These are phyloP conservation scores for Endomychus coccineus DNA, from an alignment of 2,888 invertebrate genomes.

Conservation along the genomic window DNA sequence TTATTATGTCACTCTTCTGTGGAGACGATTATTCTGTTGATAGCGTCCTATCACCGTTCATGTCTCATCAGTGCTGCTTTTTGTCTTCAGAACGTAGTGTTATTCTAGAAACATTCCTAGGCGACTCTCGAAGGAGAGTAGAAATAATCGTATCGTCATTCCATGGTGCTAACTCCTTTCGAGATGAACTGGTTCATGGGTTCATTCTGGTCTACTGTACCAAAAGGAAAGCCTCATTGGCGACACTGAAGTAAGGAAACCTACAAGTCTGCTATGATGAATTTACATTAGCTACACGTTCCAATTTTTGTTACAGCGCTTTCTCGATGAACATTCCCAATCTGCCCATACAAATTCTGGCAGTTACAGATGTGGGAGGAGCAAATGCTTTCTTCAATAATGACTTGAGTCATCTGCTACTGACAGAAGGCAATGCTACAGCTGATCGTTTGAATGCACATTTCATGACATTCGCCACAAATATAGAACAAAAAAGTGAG, in stretches of 20 bases:
- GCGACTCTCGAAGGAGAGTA: slow-evolving; percentile 80
- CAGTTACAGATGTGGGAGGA: slow-evolving; percentile 84
- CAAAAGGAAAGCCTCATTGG: slow-evolving; percentile 88
- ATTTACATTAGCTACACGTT: no score
- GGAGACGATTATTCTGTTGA: slow-evolving; percentile 90
- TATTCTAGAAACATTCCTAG: slow-evolving; percentile 85
- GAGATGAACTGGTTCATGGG: slow-evolving; percentile 89
- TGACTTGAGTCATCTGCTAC: slow-evolving; percentile 80
- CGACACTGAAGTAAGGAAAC: slow-evolving; percentile 64
- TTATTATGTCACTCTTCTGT: slow-evolving; percentile 94
- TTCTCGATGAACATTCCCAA: slow-evolving; percentile 91
- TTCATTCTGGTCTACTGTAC: slow-evolving; percentile 93
- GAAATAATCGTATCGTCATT: slow-evolving; percentile 90
- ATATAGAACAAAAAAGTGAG: slow-evolving; percentile 80
- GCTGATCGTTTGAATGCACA: slow-evolving; percentile 85
- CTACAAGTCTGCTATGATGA: slow-evolving; percentile 4
- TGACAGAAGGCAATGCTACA: slow-evolving; percentile 87
- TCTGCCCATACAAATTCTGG: slow-evolving; percentile 88
- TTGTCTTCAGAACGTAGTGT: slow-evolving; percentile 80
- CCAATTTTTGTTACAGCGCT: slow-evolving; percentile 56
- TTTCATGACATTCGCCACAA: slow-evolving; percentile 84
- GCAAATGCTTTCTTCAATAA: slow-evolving; percentile 86
- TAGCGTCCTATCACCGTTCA: slow-evolving; percentile 77
- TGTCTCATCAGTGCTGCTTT: slow-evolving; percentile 81
- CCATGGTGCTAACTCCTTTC: slow-evolving; percentile 87